These are phyloP conservation scores for Melinopterus prodromus DNA, from an alignment of 2,888 invertebrate species.

Conservation along the genomic window DNA sequence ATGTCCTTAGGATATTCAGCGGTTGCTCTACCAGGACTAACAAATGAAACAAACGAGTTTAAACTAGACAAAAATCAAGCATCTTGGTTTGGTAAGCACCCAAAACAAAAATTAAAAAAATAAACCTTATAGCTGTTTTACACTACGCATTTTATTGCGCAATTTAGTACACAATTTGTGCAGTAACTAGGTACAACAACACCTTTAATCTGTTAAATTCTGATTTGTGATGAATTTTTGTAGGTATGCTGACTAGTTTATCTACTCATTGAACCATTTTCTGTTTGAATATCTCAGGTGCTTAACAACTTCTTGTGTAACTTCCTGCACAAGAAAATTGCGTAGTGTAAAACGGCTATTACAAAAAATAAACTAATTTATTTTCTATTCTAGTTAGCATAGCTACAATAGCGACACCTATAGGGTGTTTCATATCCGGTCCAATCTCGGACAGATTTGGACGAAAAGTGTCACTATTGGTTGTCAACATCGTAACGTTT, in stretches of 20 bases:
- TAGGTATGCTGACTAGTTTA: no score
- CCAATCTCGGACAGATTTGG: conserved; percentile 64
- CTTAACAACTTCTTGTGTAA: no score
- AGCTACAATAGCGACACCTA: conserved; percentile 64
- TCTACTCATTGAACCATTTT: no score
- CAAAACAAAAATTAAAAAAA: conserved; percentile 11
- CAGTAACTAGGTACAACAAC: no score
- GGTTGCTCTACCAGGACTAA: conserved; percentile 62
- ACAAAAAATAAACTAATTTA: conserved; percentile 7
- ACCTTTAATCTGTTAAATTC: no score
- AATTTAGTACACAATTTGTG: no score
- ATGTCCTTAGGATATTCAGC: conserved; percentile 69
- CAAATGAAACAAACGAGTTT: conserved; percentile 51
- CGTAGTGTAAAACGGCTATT: no score
- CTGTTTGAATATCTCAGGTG: no score
- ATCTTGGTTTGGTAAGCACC: conserved; percentile 66
- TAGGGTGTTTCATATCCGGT: conserved; percentile 65
- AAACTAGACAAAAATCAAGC: conserved; percentile 57
- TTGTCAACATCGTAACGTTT: conserved; percentile 61
- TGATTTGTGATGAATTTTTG: no score
- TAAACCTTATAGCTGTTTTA: no score
- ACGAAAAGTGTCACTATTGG: conserved; percentile 61
- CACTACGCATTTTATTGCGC: no score
- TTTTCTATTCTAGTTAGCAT: conserved; percentile 62
- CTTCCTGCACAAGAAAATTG: no score